Percentiles rank a stretch among this genome's conserved stretches.
These are phyloP conservation scores for Coelopa frigida DNA, from an alignment of 1,140 invertebrate genomes.

Conservation along the genomic window DNA sequence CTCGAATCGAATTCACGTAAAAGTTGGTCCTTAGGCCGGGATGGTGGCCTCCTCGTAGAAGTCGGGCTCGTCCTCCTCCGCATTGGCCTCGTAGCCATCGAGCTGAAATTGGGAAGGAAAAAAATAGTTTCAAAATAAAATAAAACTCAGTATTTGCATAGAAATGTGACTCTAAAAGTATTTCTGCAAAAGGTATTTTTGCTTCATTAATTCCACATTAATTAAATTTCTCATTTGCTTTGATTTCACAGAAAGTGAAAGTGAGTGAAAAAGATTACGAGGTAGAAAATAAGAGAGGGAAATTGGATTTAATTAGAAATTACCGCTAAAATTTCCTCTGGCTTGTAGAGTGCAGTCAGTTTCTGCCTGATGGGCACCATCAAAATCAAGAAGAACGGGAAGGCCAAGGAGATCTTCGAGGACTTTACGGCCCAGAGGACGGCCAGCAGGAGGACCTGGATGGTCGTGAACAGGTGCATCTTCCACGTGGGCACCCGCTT, in stretches of 20 bases:
- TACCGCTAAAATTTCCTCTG: constrained; percentile 74
- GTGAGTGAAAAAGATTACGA: too few relatives aligned
- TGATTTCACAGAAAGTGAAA: too few relatives aligned
- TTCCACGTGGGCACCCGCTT: constrained; percentile 75
- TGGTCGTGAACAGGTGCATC: constrained; percentile 85
- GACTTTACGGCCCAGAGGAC: constrained; percentile 84
- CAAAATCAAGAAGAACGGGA: constrained; percentile 87
- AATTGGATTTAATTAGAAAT: constrained; percentile 43
- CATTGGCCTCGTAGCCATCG: constrained; percentile 72
- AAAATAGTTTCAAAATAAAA: not conserved
- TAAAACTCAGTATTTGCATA: too few relatives aligned
- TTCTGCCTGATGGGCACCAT: constrained; percentile 80
- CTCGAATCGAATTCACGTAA: too few relatives aligned
- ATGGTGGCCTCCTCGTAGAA: constrained; percentile 81
- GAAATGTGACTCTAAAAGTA: too few relatives aligned
- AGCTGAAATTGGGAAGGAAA: constrained; percentile 51
- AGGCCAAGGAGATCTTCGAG: constrained; percentile 73
- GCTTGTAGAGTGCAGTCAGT: constrained; percentile 66
- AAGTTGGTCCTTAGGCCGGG: constrained; percentile 57
- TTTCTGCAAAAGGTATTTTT: too few relatives aligned
- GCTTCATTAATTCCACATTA: too few relatives aligned
- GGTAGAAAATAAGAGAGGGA: too few relatives aligned
- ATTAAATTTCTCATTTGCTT: too few relatives aligned
- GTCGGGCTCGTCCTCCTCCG: constrained; percentile 81
- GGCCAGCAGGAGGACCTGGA: constrained; percentile 72